phyloP scores from a whole-genome alignment of 1,140 invertebrate genomes.

The Eciton burchellii region DNA sequence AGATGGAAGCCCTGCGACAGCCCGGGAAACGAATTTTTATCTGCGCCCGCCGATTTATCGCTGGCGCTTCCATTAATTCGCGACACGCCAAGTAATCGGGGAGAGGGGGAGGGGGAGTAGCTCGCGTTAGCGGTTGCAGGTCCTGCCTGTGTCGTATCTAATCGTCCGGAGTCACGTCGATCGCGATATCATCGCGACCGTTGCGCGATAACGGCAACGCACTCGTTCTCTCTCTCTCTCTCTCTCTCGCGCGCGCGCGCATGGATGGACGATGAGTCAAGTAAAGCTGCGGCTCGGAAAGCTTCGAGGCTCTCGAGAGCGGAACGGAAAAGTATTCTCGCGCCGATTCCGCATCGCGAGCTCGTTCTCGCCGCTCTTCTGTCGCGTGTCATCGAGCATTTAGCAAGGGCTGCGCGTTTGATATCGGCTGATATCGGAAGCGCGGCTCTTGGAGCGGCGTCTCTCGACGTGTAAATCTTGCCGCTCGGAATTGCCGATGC shows the following conservation, averaged over 20 bases:
- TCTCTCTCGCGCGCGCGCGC: background rate
- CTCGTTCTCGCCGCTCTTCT: conserved; percentile 52
- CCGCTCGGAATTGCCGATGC: conserved; percentile 43
- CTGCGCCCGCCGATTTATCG: background rate
- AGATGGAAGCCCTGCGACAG: background rate
- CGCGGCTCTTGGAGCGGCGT: conserved; percentile 5
- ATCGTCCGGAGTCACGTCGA: background rate
- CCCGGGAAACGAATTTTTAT: background rate
- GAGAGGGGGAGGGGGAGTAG: no score
- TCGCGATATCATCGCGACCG: background rate
- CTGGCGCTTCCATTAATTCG: background rate
- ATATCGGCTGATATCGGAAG: conserved; percentile 51
- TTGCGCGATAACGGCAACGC: background rate
- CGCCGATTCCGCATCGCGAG: no score
- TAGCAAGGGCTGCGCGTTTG: conserved; percentile 70
- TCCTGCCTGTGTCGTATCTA: background rate
- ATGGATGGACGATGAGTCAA: conserved; percentile 9
- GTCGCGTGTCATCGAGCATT: conserved; percentile 71
- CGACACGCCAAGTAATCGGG: background rate
- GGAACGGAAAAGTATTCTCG: background rate
- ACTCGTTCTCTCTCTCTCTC: no score
- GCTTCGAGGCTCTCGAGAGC: conserved; percentile 18
- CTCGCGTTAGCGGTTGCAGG: no score
- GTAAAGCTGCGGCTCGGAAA: conserved; percentile 13
- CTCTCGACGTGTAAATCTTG: conserved; percentile 41